These are phyloP conservation scores for Gambusia holbrooki DNA, from an alignment of 2,113 vertebrate genomes.

Conservation along the genomic window DNA sequence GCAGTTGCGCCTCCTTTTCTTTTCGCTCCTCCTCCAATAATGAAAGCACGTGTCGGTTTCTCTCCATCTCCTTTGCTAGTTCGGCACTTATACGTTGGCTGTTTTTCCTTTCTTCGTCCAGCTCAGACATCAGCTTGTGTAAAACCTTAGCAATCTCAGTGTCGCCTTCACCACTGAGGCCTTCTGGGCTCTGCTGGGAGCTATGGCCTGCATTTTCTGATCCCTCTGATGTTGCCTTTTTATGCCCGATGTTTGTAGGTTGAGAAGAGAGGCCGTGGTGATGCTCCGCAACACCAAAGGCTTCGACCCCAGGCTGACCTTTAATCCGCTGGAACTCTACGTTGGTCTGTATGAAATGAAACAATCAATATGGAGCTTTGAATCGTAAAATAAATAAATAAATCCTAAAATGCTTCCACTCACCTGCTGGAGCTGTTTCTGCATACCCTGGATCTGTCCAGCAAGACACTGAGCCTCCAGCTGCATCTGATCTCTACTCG, in stretches of 20 bases:
- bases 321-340: conserved; percentile 77
- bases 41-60: conserved; percentile 57
- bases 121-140: conserved; percentile 67
- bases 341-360: conserved; percentile 74
- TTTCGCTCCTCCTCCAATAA: conserved; percentile 76
- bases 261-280: conserved; percentile 48
- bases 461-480: conserved; percentile 77
- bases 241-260: conserved; percentile 58
- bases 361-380: not conserved
- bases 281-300: conserved; percentile 46
- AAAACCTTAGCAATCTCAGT: conserved; percentile 47
- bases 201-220: conserved; percentile 41
- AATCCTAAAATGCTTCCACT: not conserved
- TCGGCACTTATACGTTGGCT: conserved; percentile 50
- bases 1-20: conserved; percentile 71
- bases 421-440: conserved; percentile 86
- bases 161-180: conserved; percentile 43
- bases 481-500: conserved; percentile 79
- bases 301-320: conserved; percentile 59
- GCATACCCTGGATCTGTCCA: conserved; percentile 79
- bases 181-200: conserved; percentile 23
- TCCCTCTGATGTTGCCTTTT: conserved; percentile 64
- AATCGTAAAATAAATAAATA: not conserved
- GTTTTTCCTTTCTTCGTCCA: conserved; percentile 69
- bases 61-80: conserved; percentile 67